These are phyloP conservation scores for Psilopogon haemacephalus DNA, from an alignment of 2,113 vertebrate genomes.

Conservation along the genomic window DNA sequence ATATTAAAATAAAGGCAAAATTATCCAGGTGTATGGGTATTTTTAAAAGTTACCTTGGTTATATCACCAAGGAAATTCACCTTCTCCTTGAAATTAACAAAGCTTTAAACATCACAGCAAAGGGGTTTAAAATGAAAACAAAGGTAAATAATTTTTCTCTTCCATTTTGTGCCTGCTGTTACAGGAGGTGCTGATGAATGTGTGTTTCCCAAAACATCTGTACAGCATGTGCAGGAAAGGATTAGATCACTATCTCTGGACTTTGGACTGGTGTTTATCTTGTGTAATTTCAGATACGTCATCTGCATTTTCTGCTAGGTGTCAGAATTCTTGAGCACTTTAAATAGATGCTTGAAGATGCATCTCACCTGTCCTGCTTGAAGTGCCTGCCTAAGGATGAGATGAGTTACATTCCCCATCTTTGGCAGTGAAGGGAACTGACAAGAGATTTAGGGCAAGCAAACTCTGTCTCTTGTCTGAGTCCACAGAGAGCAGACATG, in stretches of 20 bases:
- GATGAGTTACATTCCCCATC: neutral
- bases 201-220: neutral
- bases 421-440: neutral
- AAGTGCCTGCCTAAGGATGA: neutral
- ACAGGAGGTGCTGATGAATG: neutral
- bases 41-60: neutral
- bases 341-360: neutral
- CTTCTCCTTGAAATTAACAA: neutral
- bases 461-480: neutral
- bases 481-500: fast-evolving
- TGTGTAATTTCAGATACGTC: neutral
- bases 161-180: neutral
- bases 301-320: neutral
- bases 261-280: neutral
- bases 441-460: neutral
- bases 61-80: neutral
- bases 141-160: neutral
- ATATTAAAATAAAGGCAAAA: neutral
- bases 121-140: neutral
- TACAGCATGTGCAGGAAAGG: neutral
- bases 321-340: neutral
- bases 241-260: neutral
- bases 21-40: neutral
- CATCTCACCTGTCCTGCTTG: neutral
- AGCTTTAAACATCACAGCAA: neutral